Percentiles rank a stretch among this genome's conserved stretches.
phyloP scores from a whole-genome alignment of 2,113 vertebrate species.

The Tenebrosternarchus preto region DNA sequence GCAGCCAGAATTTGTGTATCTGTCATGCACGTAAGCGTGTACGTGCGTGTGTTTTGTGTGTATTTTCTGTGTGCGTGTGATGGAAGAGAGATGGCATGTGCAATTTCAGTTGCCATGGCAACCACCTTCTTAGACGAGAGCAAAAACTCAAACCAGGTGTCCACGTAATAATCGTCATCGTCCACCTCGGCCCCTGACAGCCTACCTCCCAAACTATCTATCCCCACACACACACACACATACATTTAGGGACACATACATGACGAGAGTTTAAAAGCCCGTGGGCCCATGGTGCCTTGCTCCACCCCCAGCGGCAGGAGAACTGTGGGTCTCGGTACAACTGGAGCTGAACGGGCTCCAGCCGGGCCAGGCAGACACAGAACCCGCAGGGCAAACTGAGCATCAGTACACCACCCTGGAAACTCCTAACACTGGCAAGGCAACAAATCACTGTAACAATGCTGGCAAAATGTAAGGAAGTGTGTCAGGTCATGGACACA shows the following conservation, averaged over 20 bases:
- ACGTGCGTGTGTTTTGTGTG: slow-evolving; percentile 7
- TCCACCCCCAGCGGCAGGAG: too few relatives aligned
- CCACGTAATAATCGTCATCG: slow-evolving; percentile 4
- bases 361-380: too few relatives aligned
- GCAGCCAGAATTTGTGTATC: slow-evolving; percentile 36
- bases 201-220: neutral
- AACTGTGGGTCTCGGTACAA: too few relatives aligned
- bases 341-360: too few relatives aligned
- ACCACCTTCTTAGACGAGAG: slow-evolving; percentile 17
- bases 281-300: too few relatives aligned
- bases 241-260: neutral
- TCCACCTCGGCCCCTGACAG: neutral
- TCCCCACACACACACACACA: neutral
- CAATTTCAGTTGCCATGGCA: slow-evolving; percentile 19
- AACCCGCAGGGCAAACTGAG: too few relatives aligned
- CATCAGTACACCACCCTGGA: too few relatives aligned
- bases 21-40: slow-evolving; percentile 13
- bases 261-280: neutral
- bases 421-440: too few relatives aligned
- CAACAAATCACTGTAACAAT: too few relatives aligned
- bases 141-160: slow-evolving; percentile 15
- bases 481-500: too few relatives aligned
- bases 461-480: too few relatives aligned
- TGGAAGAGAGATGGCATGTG: neutral
- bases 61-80: slow-evolving; percentile 24